Percentiles rank a stretch among this genome's conserved stretches.
Conservation (phyloP, 2,888 invertebrate species). For the Hemicrepidius hirtus region DNA sequence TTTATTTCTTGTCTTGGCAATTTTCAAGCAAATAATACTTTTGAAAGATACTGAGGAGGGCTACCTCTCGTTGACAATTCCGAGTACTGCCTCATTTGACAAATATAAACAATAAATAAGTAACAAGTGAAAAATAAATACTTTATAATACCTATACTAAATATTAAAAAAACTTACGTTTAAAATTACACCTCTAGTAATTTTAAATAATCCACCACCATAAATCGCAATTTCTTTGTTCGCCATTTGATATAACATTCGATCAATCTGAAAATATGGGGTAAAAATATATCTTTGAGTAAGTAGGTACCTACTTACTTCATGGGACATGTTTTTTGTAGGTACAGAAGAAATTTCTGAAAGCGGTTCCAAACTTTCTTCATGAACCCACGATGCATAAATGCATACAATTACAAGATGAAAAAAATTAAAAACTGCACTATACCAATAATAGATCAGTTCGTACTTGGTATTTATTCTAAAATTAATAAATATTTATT, state of each 20-base stretch:
- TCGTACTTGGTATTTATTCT: conserved; percentile 27
- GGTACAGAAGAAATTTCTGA: conserved; percentile 43
- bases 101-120: too few species aligned
- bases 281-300: not conserved
- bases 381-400: conserved; percentile 48
- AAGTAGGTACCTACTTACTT: too few species aligned
- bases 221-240: conserved; percentile 38
- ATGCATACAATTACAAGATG: conserved; percentile 46
- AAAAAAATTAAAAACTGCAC: conserved; percentile 32
- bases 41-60: too few species aligned
- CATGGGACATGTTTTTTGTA: conserved; percentile 43
- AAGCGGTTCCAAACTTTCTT: conserved; percentile 50
- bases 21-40: too few species aligned
- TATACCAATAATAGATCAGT: conserved; percentile 41
- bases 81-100: too few species aligned
- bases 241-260: conserved; percentile 46
- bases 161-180: conserved; percentile 39
- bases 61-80: too few species aligned
- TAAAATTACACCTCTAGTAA: conserved; percentile 43
- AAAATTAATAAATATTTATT: not conserved
- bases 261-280: conserved; percentile 40
- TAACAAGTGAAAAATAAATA: too few species aligned
- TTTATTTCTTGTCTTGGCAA: too few species aligned
- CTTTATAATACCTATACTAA: too few species aligned
- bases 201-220: conserved; percentile 46